These are phyloP conservation scores for Molossus molossus DNA, from an alignment of 2,797 vertebrate species.

Conservation along the genomic window DNA sequence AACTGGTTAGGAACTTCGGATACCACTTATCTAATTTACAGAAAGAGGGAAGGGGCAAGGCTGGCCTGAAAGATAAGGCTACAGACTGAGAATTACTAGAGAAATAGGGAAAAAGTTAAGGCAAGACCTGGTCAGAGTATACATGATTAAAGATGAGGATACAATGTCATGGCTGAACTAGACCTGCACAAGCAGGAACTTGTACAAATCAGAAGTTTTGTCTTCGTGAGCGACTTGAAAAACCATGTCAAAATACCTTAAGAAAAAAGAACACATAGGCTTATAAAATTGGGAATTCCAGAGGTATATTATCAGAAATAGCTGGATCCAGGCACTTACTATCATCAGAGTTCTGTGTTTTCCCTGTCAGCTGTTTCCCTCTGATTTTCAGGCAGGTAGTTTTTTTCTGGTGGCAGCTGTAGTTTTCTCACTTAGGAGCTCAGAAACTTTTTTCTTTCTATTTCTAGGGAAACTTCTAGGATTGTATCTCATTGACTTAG, in stretches of 20 bases:
- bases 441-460: constrained; percentile 7
- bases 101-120: constrained; percentile 50
- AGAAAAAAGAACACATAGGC: neutral
- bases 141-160: neutral
- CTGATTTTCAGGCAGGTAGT: neutral
- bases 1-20: neutral
- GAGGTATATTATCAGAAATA: neutral
- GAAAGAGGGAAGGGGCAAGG: neutral
- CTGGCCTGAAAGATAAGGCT: neutral
- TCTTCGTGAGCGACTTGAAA: neutral
- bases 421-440: constrained; percentile 31
- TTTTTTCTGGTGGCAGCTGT: neutral
- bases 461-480: constrained; percentile 29
- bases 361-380: constrained; percentile 10
- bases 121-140: neutral
- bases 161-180: neutral
- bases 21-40: constrained; percentile 7
- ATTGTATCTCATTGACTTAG: neutral
- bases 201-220: constrained; percentile 11
- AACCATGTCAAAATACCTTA: constrained; percentile 30
- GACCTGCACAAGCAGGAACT: neutral
- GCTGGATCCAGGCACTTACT: neutral
- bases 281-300: constrained; percentile 3
- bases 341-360: neutral
- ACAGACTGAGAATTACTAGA: constrained; percentile 6